Evolutionary conservation across 2,113 vertebrate species (phyloP).

Genomic region (Chamaea fasciata): DNA sequence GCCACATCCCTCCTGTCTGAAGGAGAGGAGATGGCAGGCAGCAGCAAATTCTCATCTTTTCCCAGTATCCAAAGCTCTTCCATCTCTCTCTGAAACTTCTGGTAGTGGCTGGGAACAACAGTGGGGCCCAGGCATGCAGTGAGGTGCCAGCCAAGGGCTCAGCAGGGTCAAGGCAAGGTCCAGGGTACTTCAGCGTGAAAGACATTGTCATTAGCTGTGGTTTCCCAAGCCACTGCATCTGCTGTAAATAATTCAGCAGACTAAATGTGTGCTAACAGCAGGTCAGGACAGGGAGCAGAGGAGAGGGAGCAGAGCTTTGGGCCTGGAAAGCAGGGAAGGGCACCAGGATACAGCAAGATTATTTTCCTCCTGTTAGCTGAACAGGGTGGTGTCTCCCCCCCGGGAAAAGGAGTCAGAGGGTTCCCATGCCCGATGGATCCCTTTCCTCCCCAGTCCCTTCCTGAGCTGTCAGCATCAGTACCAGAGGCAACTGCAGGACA

Average conservation of each 20-base stretch:
- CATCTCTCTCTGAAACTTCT: neutral
- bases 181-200: neutral
- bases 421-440: slow-evolving; percentile 26
- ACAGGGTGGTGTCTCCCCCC: neutral
- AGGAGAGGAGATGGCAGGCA: neutral
- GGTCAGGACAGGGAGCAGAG: neutral
- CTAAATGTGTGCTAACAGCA: neutral
- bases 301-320: neutral
- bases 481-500: slow-evolving; percentile 53
- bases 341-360: neutral
- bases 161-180: neutral
- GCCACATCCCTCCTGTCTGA: neutral
- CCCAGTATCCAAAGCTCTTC: neutral
- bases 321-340: neutral
- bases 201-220: neutral
- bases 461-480: slow-evolving; percentile 48
- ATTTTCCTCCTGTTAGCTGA: neutral
- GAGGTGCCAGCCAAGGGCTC: neutral
- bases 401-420: neutral
- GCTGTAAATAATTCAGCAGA: slow-evolving; percentile 19
- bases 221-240: fast-evolving
- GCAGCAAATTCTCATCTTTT: neutral
- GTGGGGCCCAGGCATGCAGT: fast-evolving
- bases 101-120: fast-evolving
- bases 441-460: neutral